Conservation (phyloP, 2,888 invertebrate genomes). For the Caenorhabditis sp. region DNA sequence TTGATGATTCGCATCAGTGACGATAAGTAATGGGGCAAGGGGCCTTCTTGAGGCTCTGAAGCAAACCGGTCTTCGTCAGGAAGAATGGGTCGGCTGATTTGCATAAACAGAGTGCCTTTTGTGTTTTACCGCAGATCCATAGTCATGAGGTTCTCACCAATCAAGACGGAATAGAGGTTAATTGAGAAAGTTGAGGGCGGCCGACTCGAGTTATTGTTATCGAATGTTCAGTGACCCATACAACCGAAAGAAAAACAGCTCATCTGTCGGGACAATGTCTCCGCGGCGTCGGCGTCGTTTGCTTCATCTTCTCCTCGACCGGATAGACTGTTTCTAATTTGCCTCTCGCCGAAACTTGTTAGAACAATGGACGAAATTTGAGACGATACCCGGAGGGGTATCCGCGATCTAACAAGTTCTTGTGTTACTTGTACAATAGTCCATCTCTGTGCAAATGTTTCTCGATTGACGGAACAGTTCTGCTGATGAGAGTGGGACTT, state of each 20-base stretch:
- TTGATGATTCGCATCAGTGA: slow-evolving; percentile 54
- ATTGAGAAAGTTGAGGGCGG: slow-evolving; percentile 54
- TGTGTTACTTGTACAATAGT: slow-evolving; percentile 9
- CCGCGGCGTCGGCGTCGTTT: slow-evolving; percentile 36
- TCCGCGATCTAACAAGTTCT: not conserved
- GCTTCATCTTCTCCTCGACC: slow-evolving; percentile 29
- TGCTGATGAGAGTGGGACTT: no score
- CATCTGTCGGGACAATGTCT: slow-evolving; percentile 39
- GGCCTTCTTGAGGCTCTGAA: slow-evolving; percentile 15
- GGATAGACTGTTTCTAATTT: slow-evolving; percentile 48
- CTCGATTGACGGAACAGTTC: no score
- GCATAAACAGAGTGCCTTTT: slow-evolving; percentile 50
- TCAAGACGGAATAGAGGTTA: slow-evolving; percentile 43
- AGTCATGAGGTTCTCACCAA: slow-evolving; percentile 26
- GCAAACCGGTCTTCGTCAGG: slow-evolving; percentile 22
- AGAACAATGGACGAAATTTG: slow-evolving; percentile 47
- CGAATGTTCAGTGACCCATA: slow-evolving; percentile 45
- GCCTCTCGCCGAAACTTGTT: slow-evolving; percentile 46
- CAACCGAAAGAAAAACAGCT: slow-evolving; percentile 47
- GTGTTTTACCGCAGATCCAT: slow-evolving; percentile 40
- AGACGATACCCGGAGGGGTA: slow-evolving; percentile 21
- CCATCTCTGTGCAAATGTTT: no score
- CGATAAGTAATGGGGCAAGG: slow-evolving; percentile 51
- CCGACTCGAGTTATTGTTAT: slow-evolving; percentile 40
- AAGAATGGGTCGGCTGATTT: slow-evolving; percentile 41